Base-by-base conservation (phyloP, 2,797 vertebrate genomes). In the Enteromius anoplus region DNA sequence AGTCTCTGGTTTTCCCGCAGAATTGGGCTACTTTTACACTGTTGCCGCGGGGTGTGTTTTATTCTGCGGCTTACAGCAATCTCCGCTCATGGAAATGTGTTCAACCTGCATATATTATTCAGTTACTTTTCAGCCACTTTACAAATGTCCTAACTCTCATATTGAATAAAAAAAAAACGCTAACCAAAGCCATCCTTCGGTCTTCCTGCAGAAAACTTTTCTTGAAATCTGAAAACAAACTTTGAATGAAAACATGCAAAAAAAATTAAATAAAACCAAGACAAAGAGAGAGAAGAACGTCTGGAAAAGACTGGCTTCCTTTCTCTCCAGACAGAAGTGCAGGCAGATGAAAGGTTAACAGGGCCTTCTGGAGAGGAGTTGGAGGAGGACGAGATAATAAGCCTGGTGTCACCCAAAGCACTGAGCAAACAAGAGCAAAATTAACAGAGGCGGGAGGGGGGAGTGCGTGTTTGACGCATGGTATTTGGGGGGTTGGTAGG, bases 391-490 rank as follows among this genome's bases (percentile, higher is more conserved):
- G 82, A 84, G 55, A 85, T 85, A 77, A 80, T 79, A 88, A 89
- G 83, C 85, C 69, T 79, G 83, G 83, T 85, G 77, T 89, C 89
- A 88, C 86, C 60, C 75, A 80, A 86, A 89, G 78, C 78, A 86
- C 89, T 90, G 88, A 85, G 89, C 89, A 92, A 93, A 93, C 87
- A 89, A 79, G 75, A 90, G 82, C 78, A 68, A 91, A 89, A 92
- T 88, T 85, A 89, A 88, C 49, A 72, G 89, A 70, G 64, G 73
- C 69, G 66, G 68, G 26, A 26, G 69, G 78, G 77, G 69, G 79
- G 58, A 71, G 58, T 62, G 26, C 40, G 64, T 73, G 68, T 49
- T 53, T 85, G 19, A 45, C 14, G 71, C 40, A 29, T 32, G 80
- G 79, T 65, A 29, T 73, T 53, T 71, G 29, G 53, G 84, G 79